These are phyloP conservation scores for Epinephelus fuscoguttatus DNA, from an alignment of 2,113 vertebrate genomes.

Conservation along the genomic window DNA sequence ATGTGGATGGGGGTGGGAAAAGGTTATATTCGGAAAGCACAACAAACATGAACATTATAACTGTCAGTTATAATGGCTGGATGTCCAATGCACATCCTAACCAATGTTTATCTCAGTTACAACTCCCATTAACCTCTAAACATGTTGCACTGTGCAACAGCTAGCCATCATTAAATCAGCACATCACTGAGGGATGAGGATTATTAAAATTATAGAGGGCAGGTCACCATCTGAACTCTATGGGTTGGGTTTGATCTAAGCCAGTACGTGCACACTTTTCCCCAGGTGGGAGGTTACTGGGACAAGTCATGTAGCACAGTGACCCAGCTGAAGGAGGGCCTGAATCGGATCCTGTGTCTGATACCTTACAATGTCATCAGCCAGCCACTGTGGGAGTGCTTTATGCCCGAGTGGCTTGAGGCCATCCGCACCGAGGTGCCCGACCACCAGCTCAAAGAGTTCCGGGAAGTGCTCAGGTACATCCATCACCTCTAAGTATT, in stretches of 20 bases:
- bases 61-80: not conserved
- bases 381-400: constrained; percentile 97
- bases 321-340: constrained; percentile 96
- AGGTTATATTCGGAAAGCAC: not conserved
- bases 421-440: constrained; percentile 97
- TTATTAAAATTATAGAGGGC: not conserved
- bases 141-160: not conserved
- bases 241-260: constrained; percentile 8
- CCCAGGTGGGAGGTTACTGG: constrained; percentile 98
- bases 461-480: constrained; percentile 97
- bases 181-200: not conserved
- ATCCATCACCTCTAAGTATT: not conserved
- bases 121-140: not conserved
- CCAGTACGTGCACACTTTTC: not conserved
- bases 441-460: constrained; percentile 95
- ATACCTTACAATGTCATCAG: constrained; percentile 99
- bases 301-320: constrained; percentile 97
- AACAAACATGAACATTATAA: not conserved
- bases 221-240: constrained; percentile 7
- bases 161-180: not conserved
- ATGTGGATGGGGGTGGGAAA: not conserved
- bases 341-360: constrained; percentile 96
- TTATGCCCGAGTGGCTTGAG: constrained; percentile 99
- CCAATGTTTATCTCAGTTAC: not conserved
- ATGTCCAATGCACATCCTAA: not conserved